Evolutionary conservation across 2,113 vertebrate species (phyloP).

Genomic region (Xiphophorus hellerii): DNA sequence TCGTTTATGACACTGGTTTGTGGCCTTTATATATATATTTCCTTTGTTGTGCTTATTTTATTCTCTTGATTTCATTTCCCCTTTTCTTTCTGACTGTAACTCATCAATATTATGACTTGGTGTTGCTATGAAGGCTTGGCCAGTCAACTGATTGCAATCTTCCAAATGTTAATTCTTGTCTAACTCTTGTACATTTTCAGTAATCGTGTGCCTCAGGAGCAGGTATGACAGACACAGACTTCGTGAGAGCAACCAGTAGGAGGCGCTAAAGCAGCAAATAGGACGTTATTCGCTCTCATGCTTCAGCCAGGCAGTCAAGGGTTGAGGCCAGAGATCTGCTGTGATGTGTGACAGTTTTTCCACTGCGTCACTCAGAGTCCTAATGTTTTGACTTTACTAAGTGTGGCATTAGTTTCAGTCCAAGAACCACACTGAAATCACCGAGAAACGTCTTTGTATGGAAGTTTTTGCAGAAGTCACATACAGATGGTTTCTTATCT

Average conservation of each 20-base stretch:
- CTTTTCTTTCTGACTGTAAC: not conserved
- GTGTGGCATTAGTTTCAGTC: conserved; percentile 30
- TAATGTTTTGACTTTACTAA: conserved; percentile 16
- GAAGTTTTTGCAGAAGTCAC: not conserved
- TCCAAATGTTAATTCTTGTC: not conserved
- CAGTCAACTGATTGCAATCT: too few species aligned
- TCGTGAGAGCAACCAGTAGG: not conserved
- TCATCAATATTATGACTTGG: too few species aligned
- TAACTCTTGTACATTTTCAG: not conserved
- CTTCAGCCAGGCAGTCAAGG: conserved; percentile 9
- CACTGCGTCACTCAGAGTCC: conserved; percentile 33
- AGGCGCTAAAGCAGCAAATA: not conserved
- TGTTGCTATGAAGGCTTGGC: too few species aligned
- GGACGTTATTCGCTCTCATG: not conserved
- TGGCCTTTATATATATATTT: not conserved
- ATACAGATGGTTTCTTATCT: not conserved
- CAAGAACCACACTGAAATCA: conserved; percentile 15
- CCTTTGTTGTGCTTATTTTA: not conserved
- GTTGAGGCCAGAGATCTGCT: conserved; percentile 6
- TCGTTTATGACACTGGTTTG: not conserved
- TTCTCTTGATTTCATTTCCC: not conserved
- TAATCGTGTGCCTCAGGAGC: not conserved
- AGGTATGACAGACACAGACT: not conserved
- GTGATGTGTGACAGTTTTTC: conserved; percentile 27
- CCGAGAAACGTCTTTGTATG: not conserved